Conservation (phyloP, 2,113 vertebrate species). For the Naja naja region DNA sequence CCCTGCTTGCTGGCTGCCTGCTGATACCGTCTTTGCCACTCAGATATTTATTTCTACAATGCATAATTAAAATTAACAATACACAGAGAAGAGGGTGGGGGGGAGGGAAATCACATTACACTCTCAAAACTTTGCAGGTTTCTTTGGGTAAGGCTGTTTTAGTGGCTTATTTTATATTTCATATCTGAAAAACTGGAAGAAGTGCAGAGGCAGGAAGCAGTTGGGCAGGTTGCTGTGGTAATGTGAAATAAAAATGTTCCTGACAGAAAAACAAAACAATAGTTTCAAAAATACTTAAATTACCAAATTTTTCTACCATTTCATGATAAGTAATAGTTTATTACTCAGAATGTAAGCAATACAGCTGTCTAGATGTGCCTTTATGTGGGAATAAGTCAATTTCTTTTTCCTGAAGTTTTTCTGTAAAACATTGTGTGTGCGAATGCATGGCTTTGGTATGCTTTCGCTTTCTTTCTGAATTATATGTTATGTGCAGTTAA, state of each 20-base stretch:
- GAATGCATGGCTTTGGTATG: neutral
- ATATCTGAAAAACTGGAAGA: neutral
- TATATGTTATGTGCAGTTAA: neutral
- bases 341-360: neutral
- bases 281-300: neutral
- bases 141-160: neutral
- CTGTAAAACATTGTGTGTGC: neutral
- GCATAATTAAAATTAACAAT: conserved; percentile 40
- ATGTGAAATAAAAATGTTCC: neutral
- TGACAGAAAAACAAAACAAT: neutral
- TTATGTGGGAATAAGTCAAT: neutral
- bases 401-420: neutral
- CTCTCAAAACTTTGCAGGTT: neutral
- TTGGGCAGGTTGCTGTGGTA: neutral
- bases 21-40: conserved; percentile 13
- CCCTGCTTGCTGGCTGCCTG: conserved; percentile 11
- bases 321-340: neutral
- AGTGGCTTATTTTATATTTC: neutral
- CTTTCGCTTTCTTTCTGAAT: neutral
- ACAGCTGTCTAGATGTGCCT: neutral
- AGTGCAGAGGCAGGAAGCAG: neutral
- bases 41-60: conserved; percentile 36
- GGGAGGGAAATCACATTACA: neutral
- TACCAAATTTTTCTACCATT: neutral
- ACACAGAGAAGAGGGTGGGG: neutral